Evolutionary conservation across 1,140 invertebrate species (phyloP).

Genomic region (Drosophila ohnishii): DNA sequence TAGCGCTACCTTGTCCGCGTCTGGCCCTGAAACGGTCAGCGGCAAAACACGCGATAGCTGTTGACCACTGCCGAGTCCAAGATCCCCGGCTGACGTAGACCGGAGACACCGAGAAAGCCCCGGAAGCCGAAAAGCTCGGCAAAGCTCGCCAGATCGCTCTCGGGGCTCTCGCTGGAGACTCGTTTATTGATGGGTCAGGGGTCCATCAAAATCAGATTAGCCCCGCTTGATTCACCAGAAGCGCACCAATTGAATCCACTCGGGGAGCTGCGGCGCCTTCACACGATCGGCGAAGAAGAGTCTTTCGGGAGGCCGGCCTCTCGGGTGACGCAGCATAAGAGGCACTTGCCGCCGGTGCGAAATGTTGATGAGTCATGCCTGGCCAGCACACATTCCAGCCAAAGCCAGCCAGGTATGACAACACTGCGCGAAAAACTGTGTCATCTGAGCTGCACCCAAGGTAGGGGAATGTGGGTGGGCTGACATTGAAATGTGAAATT

Average conservation of each 20-base stretch:
- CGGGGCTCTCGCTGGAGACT: constrained; percentile 5
- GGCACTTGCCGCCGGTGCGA: background rate
- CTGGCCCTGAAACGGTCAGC: constrained; percentile 31
- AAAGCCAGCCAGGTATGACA: constrained; percentile 29
- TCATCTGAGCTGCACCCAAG: background rate
- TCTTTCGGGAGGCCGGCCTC: constrained; percentile 8
- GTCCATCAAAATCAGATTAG: constrained; percentile 30
- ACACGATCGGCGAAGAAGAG: constrained; percentile 29
- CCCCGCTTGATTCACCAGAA: constrained; percentile 11
- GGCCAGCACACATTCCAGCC: constrained; percentile 19
- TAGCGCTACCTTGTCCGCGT: constrained; percentile 10
- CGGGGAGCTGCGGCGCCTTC: constrained; percentile 19
- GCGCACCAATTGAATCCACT: constrained; percentile 7
- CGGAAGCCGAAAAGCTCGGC: constrained; percentile 15
- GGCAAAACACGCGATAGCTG: constrained; percentile 42
- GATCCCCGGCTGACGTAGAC: constrained; percentile 15
- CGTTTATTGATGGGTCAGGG: constrained; percentile 32
- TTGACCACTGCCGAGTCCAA: constrained; percentile 12
- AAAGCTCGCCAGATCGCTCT: constrained; percentile 15
- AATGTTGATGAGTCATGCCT: constrained; percentile 29
- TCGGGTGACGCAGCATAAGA: constrained; percentile 52
- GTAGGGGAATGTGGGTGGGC: background rate
- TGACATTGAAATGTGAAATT: constrained; percentile 22
- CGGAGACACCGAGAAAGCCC: background rate
- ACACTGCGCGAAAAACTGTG: constrained; percentile 28